A percentile compares a stretch with the other conserved stretches of the same genome.
phyloP scores from a whole-genome alignment of 1,140 invertebrate genomes.

The Pissodes strobi region DNA sequence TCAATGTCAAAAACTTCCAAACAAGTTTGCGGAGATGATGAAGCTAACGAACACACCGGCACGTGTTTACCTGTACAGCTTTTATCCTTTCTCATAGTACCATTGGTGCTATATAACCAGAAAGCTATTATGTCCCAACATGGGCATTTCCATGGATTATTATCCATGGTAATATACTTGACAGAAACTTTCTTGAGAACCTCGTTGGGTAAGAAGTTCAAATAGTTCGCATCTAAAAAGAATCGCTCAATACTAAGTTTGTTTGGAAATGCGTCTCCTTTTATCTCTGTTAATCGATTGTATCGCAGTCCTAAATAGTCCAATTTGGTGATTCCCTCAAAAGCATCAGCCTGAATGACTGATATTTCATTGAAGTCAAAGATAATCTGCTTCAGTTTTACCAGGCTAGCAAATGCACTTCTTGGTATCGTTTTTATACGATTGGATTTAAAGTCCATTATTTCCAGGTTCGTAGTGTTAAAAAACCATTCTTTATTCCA shows the following conservation, averaged over 20 bases:
- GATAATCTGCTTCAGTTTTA: conserved; percentile 23
- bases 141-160: conserved; percentile 39
- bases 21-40: conserved; percentile 20
- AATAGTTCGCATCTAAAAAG: conserved; percentile 32
- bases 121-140: conserved; percentile 30
- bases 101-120: conserved; percentile 32
- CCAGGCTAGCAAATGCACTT: conserved; percentile 25
- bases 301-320: conserved; percentile 32
- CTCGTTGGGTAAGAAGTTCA: conserved; percentile 31
- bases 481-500: conserved; percentile 41
- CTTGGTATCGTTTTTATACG: conserved; percentile 31
- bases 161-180: conserved; percentile 26
- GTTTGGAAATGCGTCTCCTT: conserved; percentile 34
- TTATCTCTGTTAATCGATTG: conserved; percentile 32
- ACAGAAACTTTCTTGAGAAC: conserved; percentile 33
- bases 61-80: conserved; percentile 8
- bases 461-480: conserved; percentile 28
- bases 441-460: conserved; percentile 33
- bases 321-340: conserved; percentile 24
- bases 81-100: not conserved
- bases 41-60: conserved; percentile 22
- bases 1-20: conserved; percentile 27
- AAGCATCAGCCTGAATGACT: conserved; percentile 27
- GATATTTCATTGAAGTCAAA: conserved; percentile 35
- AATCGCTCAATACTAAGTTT: conserved; percentile 19